Evolutionary conservation across 2,888 invertebrate genomes (phyloP).

Genomic region (Crepidodera aurea): DNA sequence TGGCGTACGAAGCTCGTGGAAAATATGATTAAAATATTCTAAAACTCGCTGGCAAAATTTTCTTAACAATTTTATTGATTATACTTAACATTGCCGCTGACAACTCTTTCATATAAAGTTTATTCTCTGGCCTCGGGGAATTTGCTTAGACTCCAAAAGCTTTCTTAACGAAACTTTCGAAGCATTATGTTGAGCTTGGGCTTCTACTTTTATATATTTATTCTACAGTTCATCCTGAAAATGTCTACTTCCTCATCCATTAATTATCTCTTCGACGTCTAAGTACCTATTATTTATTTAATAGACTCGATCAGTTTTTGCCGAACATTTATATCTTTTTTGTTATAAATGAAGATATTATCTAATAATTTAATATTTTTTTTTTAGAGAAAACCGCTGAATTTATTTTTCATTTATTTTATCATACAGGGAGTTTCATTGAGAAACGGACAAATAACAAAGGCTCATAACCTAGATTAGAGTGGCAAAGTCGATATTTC

Average conservation of each 20-base stretch:
- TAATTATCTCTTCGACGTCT: conserved; percentile 12
- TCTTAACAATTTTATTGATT: conserved; percentile 55
- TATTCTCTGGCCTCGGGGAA: conserved; percentile 56
- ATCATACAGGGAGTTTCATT: too few species aligned
- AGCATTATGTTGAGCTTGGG: conserved; percentile 56
- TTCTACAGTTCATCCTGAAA: conserved; percentile 51
- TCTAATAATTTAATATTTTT: too few species aligned
- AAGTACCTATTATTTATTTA: conserved; percentile 9
- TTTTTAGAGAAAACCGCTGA: too few species aligned
- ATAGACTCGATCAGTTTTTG: background rate
- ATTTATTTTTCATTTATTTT: too few species aligned
- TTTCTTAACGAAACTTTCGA: conserved; percentile 57
- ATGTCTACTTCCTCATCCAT: conserved; percentile 24
- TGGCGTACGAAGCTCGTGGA: conserved; percentile 47
- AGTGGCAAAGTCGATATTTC: too few species aligned
- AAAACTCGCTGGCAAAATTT: conserved; percentile 45
- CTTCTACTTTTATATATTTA: conserved; percentile 57
- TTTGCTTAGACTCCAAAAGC: conserved; percentile 56
- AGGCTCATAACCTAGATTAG: too few species aligned
- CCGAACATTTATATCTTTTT: too few species aligned
- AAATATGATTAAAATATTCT: conserved; percentile 53
- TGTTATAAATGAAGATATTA: too few species aligned
- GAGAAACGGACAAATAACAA: too few species aligned
- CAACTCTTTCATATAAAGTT: conserved; percentile 60
- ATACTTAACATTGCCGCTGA: conserved; percentile 57